These are phyloP conservation scores for Anodontia alba DNA, from an alignment of 2,888 invertebrate species.

Conservation along the genomic window DNA sequence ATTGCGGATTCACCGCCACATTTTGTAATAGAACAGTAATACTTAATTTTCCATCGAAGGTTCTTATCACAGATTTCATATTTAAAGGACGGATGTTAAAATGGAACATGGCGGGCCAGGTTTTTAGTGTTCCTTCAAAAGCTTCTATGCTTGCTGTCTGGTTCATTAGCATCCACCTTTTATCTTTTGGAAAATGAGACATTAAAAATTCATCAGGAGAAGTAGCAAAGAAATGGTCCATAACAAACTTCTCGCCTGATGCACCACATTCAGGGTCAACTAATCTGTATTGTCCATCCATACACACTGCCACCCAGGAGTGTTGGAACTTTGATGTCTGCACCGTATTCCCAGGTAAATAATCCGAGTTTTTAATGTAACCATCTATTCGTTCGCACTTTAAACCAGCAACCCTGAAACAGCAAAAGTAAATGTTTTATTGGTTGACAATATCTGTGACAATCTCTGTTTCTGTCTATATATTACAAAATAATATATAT, in stretches of 20 bases:
- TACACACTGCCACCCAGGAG: slow-evolving; percentile 74
- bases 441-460: too few relatives aligned
- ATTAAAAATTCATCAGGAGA: slow-evolving; percentile 75
- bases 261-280: slow-evolving; percentile 73
- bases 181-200: slow-evolving; percentile 77
- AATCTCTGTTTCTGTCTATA: too few relatives aligned
- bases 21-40: slow-evolving; percentile 75
- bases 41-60: slow-evolving; percentile 76
- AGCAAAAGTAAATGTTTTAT: neutral
- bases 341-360: slow-evolving; percentile 73
- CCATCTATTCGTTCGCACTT: slow-evolving; percentile 75
- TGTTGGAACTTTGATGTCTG: slow-evolving; percentile 66
- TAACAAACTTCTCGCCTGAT: slow-evolving; percentile 71
- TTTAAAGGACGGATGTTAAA: slow-evolving; percentile 77
- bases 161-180: slow-evolving; percentile 75
- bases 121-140: slow-evolving; percentile 74
- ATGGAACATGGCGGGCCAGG: slow-evolving; percentile 79
- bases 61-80: slow-evolving; percentile 74
- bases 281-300: slow-evolving; percentile 73
- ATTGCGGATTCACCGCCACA: slow-evolving; percentile 76
- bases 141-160: slow-evolving; percentile 66
- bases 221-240: slow-evolving; percentile 76
- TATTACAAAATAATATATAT: too few relatives aligned
- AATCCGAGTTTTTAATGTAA: slow-evolving; percentile 72
- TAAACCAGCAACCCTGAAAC: slow-evolving; percentile 70